Conservation (phyloP, 37 sponge, comb jelly and placozoan species). For the Cladorhizidae sp. region DNA sequence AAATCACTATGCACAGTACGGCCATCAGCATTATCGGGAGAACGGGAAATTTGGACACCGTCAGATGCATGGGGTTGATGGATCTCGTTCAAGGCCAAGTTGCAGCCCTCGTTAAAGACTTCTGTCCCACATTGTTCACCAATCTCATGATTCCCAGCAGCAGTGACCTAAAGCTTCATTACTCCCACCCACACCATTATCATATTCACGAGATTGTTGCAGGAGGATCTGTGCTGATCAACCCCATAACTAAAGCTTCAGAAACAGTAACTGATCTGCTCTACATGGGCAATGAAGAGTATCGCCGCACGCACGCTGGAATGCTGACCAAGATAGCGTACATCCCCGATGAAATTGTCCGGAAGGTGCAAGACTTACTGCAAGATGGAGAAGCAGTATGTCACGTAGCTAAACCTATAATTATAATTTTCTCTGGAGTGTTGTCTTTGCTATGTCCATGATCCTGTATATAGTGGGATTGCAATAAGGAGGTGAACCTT, state of each 20-base stretch:
- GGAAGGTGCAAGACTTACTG: constrained; percentile 48
- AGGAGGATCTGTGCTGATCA: not conserved
- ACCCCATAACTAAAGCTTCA: constrained; percentile 25
- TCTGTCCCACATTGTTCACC: constrained; percentile 69
- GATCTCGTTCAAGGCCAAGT: constrained; percentile 55
- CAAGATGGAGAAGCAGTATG: constrained; percentile 52
- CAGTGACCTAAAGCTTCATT: constrained; percentile 51
- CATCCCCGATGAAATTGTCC: constrained; percentile 35
- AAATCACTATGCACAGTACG: constrained; percentile 15
- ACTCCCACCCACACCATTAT: constrained; percentile 31
- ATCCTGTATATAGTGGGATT: too few species aligned
- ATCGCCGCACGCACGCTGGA: constrained; percentile 14
- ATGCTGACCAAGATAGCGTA: constrained; percentile 41
- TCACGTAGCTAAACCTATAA: too few species aligned
- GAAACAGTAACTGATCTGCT: constrained; percentile 57
- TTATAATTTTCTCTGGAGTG: too few species aligned
- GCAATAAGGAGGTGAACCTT: too few species aligned
- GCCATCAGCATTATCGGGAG: constrained; percentile 49
- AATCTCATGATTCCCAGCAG: constrained; percentile 45
- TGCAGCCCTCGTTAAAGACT: constrained; percentile 28
- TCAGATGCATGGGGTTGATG: constrained; percentile 40
- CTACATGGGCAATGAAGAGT: constrained; percentile 46
- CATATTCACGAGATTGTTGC: constrained; percentile 39
- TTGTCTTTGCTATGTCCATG: too few species aligned
- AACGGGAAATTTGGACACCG: not conserved